Conservation (phyloP, 2,113 vertebrate species). For the Hippocampus abdominalis region DNA sequence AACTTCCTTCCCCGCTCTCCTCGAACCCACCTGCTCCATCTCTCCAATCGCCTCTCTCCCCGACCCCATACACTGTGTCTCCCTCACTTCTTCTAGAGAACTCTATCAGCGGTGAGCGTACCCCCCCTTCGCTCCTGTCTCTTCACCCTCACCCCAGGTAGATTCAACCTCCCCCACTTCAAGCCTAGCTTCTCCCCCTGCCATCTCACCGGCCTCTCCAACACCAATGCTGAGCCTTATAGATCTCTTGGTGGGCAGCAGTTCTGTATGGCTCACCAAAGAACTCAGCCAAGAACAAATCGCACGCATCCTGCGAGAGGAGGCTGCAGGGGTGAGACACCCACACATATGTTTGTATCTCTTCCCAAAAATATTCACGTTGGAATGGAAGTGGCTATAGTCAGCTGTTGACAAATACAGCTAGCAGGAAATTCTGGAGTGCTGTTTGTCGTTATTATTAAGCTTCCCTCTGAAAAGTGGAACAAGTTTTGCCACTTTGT, state of each 20-base stretch:
- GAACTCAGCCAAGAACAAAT: slow-evolving; percentile 70
- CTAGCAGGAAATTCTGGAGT: too few species aligned
- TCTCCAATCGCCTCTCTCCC: slow-evolving; percentile 34
- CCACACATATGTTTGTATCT: not conserved
- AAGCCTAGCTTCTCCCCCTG: not conserved
- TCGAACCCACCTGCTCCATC: slow-evolving; percentile 16
- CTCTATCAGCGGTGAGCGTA: not conserved
- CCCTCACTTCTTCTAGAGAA: not conserved
- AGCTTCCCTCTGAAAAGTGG: too few species aligned
- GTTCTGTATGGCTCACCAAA: slow-evolving; percentile 83
- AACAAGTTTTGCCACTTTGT: too few species aligned
- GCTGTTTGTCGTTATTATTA: too few species aligned
- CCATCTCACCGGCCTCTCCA: slow-evolving; percentile 4
- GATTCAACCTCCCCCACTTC: not conserved
- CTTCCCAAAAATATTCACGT: not conserved
- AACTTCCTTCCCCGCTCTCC: slow-evolving; percentile 13
- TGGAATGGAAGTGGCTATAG: not conserved
- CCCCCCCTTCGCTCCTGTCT: not conserved
- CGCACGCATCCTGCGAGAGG: slow-evolving; percentile 69
- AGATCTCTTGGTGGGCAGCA: slow-evolving; percentile 82
- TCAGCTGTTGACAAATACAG: too few species aligned
- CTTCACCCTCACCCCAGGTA: not conserved
- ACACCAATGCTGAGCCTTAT: slow-evolving; percentile 70
- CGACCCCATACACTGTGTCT: slow-evolving; percentile 5
- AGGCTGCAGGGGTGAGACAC: slow-evolving; percentile 80